phyloP scores from a whole-genome alignment of 1,140 invertebrate species.

The Physella acuta region DNA sequence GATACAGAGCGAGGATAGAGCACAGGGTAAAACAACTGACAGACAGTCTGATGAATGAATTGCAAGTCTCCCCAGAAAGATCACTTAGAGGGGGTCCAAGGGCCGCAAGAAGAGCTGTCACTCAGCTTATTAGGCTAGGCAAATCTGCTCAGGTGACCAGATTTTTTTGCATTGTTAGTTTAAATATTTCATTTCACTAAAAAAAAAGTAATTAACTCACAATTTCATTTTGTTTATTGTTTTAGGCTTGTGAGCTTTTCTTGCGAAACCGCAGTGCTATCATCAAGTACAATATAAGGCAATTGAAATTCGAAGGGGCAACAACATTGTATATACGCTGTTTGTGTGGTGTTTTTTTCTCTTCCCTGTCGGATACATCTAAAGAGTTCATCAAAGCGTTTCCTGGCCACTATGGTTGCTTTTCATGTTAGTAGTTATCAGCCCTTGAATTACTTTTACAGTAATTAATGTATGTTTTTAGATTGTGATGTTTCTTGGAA shows the following conservation, averaged over 20 bases:
- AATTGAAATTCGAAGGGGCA: slow-evolving; percentile 84
- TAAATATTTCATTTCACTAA: not conserved
- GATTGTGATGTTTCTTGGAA: not conserved
- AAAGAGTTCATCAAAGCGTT: slow-evolving; percentile 84
- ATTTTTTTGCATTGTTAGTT: no score
- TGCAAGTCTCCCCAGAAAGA: slow-evolving; percentile 75
- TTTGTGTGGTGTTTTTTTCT: slow-evolving; percentile 84
- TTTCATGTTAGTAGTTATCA: slow-evolving; percentile 68
- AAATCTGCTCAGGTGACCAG: slow-evolving; percentile 64
- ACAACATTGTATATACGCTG: slow-evolving; percentile 82
- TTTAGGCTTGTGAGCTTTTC: slow-evolving; percentile 80
- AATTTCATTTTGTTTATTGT: not conserved
- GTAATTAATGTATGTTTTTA: not conserved
- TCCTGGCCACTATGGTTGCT: slow-evolving; percentile 67
- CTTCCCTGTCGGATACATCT: slow-evolving; percentile 82
- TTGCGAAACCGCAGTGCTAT: slow-evolving; percentile 81
- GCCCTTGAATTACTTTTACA: not conserved
- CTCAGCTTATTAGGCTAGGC: slow-evolving; percentile 82
- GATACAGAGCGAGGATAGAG: slow-evolving; percentile 67
- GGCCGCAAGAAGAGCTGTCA: slow-evolving; percentile 81
- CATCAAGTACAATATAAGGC: slow-evolving; percentile 79
- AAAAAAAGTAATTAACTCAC: not conserved
- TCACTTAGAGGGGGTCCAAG: slow-evolving; percentile 90
- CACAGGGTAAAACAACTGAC: slow-evolving; percentile 76
- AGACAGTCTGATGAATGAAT: slow-evolving; percentile 82